Evolutionary conservation across 2,888 invertebrate genomes (phyloP).

Genomic region (Hecatera dysodea): DNA sequence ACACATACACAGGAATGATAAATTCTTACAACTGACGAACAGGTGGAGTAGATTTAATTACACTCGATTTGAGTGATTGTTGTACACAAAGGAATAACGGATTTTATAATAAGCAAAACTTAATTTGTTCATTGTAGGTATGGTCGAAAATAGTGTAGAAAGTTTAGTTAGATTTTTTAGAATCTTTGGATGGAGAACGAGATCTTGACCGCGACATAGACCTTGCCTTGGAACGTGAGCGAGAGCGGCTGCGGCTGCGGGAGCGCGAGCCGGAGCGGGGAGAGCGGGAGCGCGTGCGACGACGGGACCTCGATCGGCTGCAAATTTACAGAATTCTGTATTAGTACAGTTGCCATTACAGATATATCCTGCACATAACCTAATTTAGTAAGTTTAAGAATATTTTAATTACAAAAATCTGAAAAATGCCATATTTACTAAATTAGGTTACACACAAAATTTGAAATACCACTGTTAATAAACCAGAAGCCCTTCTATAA

Average conservation of each 20-base stretch:
- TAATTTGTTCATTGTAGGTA: conserved; percentile 63
- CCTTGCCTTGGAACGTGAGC: conserved; percentile 88
- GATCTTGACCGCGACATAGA: conserved; percentile 88
- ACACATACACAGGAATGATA: conserved; percentile 82
- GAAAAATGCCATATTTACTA: conserved; percentile 35
- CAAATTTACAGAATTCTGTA: conserved; percentile 63
- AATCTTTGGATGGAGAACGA: conserved; percentile 88
- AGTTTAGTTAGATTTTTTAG: conserved; percentile 86
- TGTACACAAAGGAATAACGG: conserved; percentile 49
- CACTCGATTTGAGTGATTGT: conserved; percentile 58
- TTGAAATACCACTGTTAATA: conserved; percentile 45
- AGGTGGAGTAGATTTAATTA: conserved; percentile 60
- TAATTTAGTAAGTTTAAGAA: conserved; percentile 40
- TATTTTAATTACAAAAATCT: neutral
- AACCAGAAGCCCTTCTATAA: no score
- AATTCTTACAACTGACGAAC: conserved; percentile 68
- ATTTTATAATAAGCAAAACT: conserved; percentile 55
- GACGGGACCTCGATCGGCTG: conserved; percentile 92
- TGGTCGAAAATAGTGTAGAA: conserved; percentile 49
- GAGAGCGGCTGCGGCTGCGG: conserved; percentile 87
- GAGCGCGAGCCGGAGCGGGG: conserved; percentile 88
- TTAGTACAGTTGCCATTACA: conserved; percentile 22
- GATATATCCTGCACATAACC: conserved; percentile 41
- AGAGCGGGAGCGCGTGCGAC: conserved; percentile 92
- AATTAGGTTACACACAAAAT: conserved; percentile 60